Evolutionary conservation across 2,797 vertebrate genomes (phyloP).

Genomic region (Anas bernieri): DNA sequence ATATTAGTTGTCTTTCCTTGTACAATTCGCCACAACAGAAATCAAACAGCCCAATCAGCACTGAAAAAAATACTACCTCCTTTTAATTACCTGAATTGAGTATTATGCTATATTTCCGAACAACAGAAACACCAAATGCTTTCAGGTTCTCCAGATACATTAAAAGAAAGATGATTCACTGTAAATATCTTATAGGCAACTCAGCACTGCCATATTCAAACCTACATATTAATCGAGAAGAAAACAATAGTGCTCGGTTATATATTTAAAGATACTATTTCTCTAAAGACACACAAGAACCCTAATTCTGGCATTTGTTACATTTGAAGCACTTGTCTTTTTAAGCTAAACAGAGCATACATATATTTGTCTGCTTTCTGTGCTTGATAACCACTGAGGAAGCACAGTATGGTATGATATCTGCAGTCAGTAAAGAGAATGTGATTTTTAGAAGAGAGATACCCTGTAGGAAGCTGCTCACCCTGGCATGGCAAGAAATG

Average conservation of each 20-base stretch:
- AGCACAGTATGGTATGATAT: rapidly evolving
- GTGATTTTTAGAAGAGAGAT: neutral
- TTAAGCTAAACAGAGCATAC: neutral
- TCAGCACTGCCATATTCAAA: neutral
- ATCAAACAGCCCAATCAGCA: constrained; percentile 70
- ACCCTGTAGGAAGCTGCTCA: neutral
- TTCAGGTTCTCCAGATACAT: neutral
- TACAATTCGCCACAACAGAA: constrained; percentile 77
- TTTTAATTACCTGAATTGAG: neutral
- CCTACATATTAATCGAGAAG: neutral
- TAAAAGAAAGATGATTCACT: neutral
- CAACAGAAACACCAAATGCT: neutral
- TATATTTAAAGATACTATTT: neutral
- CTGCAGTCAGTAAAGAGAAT: neutral
- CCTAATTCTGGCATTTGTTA: neutral
- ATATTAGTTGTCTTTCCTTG: constrained; percentile 41
- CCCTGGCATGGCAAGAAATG: rapidly evolving
- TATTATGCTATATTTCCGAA: neutral
- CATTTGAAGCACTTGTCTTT: neutral
- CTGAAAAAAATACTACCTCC: neutral
- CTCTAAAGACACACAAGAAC: neutral
- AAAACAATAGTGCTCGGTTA: rapidly evolving
- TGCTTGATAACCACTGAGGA: neutral
- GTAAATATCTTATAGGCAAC: neutral
- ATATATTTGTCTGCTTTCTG: neutral